These are phyloP conservation scores for Mamestra configurata DNA, from an alignment of 1,140 invertebrate genomes.

Conservation along the genomic window DNA sequence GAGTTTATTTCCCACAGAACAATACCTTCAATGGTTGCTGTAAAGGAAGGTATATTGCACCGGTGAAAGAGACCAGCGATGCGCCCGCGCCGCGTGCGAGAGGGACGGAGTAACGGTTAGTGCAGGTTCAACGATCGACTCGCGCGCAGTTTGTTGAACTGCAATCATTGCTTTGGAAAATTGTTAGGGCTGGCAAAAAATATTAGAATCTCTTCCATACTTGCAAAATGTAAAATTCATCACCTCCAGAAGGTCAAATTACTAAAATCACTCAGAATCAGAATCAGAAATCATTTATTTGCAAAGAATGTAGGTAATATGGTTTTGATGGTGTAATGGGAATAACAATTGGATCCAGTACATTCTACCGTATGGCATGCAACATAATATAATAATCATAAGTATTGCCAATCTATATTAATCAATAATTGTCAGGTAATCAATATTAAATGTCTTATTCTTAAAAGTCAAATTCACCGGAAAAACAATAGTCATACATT, in stretches of 20 bases:
- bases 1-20: conserved; percentile 64
- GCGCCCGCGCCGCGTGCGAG: conserved; percentile 61
- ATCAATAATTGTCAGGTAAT: too few species aligned
- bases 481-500: too few species aligned
- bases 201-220: conserved; percentile 18
- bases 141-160: conserved; percentile 86
- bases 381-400: too few species aligned
- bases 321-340: too few species aligned
- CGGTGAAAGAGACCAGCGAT: conserved; percentile 65
- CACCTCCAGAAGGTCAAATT: not conserved
- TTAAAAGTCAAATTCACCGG: too few species aligned
- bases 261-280: not conserved
- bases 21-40: conserved; percentile 73
- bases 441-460: too few species aligned
- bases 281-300: too few species aligned
- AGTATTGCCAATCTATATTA: too few species aligned
- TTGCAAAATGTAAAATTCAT: not conserved
- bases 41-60: conserved; percentile 65
- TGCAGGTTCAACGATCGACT: conserved; percentile 85
- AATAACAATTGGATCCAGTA: too few species aligned
- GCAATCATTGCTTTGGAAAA: conserved; percentile 85
- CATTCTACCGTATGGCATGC: too few species aligned
- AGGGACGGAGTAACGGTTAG: conserved; percentile 76
- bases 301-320: too few species aligned
- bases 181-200: conserved; percentile 71